A percentile compares a stretch with the other conserved stretches of the same genome.
phyloP scores from a whole-genome alignment of 2,113 vertebrate genomes.

The Thalassoma bifasciatum region DNA sequence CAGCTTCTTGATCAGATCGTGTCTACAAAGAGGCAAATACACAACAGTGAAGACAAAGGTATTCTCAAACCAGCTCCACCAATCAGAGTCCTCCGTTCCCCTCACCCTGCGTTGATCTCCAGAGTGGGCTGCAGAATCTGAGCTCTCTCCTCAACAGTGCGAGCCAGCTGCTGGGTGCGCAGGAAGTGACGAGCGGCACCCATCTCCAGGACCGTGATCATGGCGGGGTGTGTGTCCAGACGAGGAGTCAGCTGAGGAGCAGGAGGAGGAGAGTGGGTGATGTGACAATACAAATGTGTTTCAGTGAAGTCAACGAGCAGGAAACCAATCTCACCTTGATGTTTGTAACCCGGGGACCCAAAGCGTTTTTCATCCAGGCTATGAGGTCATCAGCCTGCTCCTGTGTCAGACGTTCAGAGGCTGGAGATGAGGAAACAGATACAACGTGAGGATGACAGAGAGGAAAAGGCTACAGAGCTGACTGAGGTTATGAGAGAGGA shows the following conservation, averaged over 20 bases:
- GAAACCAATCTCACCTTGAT: conserved; percentile 86
- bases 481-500: not conserved
- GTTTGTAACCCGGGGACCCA: conserved; percentile 87
- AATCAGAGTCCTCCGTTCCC: not conserved
- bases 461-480: not conserved
- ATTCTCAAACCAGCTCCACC: not conserved
- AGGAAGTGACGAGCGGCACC: conserved; percentile 96
- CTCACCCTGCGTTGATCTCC: conserved; percentile 94
- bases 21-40: conserved; percentile 76
- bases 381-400: conserved; percentile 90
- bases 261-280: not conserved
- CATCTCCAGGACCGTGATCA: conserved; percentile 99
- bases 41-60: not conserved
- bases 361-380: conserved; percentile 94
- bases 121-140: conserved; percentile 96
- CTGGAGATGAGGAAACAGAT: conserved; percentile 57
- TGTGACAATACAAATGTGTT: not conserved
- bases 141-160: conserved; percentile 90
- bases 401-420: conserved; percentile 86
- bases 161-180: conserved; percentile 95
- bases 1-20: conserved; percentile 92
- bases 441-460: not conserved
- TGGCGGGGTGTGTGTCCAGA: conserved; percentile 94
- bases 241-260: conserved; percentile 88
- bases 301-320: not conserved